A percentile compares a stretch with the other conserved stretches of the same genome.
Conservation (phyloP, 1,140 invertebrate genomes). For the Drosophila triauraria region DNA sequence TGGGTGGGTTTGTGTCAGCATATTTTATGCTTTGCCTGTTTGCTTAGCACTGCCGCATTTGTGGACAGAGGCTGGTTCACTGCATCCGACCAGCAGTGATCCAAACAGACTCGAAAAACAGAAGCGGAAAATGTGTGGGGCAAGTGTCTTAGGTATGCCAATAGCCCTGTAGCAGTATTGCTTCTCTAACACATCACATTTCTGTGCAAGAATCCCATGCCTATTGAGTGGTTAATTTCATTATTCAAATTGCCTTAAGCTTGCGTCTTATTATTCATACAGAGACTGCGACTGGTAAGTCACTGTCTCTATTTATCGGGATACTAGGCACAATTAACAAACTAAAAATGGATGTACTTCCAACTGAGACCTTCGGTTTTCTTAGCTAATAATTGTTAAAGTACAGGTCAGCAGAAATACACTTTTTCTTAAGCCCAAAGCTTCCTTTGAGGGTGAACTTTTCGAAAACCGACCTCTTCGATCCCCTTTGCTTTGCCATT, state of each 20-base stretch:
- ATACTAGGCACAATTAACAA: too few species aligned
- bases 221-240: neutral
- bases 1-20: slow-evolving; percentile 20
- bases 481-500: slow-evolving; percentile 7
- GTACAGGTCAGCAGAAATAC: too few species aligned
- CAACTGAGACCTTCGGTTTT: too few species aligned
- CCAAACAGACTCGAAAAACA: slow-evolving; percentile 19
- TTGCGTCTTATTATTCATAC: too few species aligned
- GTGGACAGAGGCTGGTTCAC: slow-evolving; percentile 54
- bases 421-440: neutral
- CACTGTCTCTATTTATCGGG: too few species aligned
- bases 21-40: slow-evolving; percentile 46
- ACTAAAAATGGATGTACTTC: too few species aligned
- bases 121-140: slow-evolving; percentile 13
- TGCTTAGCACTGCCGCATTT: slow-evolving; percentile 64
- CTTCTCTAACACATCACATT: too few species aligned
- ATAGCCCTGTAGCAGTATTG: neutral
- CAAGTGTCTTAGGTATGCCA: neutral
- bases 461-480: neutral
- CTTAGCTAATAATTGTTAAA: too few species aligned
- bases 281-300: too few species aligned
- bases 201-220: neutral
- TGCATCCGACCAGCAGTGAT: slow-evolving; percentile 55
- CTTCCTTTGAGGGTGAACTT: too few species aligned
- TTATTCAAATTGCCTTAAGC: neutral